These are phyloP conservation scores for Cheiracanthium punctorium DNA, from an alignment of 2,888 invertebrate genomes.

Conservation along the genomic window DNA sequence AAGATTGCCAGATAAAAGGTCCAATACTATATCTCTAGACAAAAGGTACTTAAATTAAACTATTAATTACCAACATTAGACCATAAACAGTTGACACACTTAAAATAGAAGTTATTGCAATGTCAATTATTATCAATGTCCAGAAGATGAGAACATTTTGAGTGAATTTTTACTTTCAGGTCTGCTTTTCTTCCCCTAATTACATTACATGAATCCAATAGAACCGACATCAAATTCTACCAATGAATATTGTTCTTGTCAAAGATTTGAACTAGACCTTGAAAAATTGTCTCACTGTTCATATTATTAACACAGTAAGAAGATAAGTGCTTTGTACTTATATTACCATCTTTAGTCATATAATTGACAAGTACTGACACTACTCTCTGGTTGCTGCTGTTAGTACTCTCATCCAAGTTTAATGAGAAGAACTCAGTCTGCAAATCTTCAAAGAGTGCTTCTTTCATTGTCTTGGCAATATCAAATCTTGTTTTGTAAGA, in stretches of 20 bases:
- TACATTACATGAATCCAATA: too few species aligned
- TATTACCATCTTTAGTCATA: neutral
- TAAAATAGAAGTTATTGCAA: too few species aligned
- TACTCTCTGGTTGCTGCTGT: neutral
- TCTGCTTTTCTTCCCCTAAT: slow-evolving; percentile 20
- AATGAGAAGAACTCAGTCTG: neutral
- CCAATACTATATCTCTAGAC: too few species aligned
- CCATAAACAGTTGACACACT: too few species aligned
- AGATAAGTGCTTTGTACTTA: neutral
- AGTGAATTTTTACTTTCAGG: neutral
- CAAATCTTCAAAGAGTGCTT: neutral
- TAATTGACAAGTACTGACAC: slow-evolving; percentile 14
- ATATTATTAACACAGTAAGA: neutral
- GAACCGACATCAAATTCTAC: slow-evolving; percentile 20
- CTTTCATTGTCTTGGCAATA: neutral
- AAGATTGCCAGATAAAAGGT: too few species aligned
- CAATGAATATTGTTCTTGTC: neutral
- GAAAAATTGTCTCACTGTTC: slow-evolving; percentile 8
- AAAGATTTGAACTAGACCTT: neutral
- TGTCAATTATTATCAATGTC: too few species aligned
- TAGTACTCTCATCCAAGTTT: slow-evolving; percentile 14
- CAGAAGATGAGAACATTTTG: slow-evolving; percentile 1
- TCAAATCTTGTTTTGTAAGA: slow-evolving; percentile 4
- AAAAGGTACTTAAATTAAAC: too few species aligned
- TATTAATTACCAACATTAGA: too few species aligned